Evolutionary conservation across 2,888 invertebrate species (phyloP), one percentile per base, ranked within the genome.

Genomic region (Drosophila kuntzei): DNA sequence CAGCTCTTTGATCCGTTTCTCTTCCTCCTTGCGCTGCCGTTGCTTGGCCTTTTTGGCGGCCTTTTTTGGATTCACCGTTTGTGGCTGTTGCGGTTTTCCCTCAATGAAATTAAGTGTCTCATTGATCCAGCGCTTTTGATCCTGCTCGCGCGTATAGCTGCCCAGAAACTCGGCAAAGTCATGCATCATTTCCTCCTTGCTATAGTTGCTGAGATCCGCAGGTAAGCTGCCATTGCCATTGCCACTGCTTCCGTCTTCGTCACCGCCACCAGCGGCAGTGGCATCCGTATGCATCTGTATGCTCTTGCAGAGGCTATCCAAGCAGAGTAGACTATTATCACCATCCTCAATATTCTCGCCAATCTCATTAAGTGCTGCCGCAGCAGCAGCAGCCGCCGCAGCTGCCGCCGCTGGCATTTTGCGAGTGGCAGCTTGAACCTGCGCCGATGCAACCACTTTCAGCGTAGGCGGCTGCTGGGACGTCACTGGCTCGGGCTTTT

Each of bases 41-140:
- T 92, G 92, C 53, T 92, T 92, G 0, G 92, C 92, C 60, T 92
- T 92, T 44, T 92, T 92, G 4, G 92, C 92, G 0, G 92, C 92
- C 61, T 92, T 92, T 64, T 92, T 92, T 3, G 91, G 91, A 70
- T 90, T 92, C 4, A 81, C 59, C 3, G 91, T 89, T 44, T 91
- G 90, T n/a, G 90, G 91, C 59, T 91, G 91, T 2, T 80, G 71
- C 2, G 89, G 80, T 16, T 86, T 79, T 29, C 85, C 92, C 74
- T 92, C 92, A 57, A 92, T 92, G 59, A 90, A 92, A 46, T 90
- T 91, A 0, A 92, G 78, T 1, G 91, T 90, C 50, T 92, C 91
- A 46, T 92, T 90, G 12, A 92, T 87, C 92, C 92, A 92, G 2
- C 83, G 87, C 55, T 90, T 88, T 22, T 91, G 90, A 22, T 92